Percentiles rank a stretch among this genome's conserved stretches.
phyloP scores from a whole-genome alignment of 2,797 vertebrate genomes.

The Dallia pectoralis region DNA sequence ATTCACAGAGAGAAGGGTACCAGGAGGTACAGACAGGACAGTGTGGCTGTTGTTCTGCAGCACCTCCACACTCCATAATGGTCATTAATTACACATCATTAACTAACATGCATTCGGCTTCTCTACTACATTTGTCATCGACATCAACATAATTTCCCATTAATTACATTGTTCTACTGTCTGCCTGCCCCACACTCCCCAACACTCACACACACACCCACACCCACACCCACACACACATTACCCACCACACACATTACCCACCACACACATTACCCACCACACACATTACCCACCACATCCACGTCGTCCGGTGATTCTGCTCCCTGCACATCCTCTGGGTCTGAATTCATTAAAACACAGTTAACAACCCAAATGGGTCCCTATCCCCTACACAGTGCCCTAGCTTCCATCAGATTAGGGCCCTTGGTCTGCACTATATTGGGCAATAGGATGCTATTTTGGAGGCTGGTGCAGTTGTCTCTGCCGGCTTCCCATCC shows the following conservation, averaged over 20 bases:
- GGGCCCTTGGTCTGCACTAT: background rate
- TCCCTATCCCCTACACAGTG: background rate
- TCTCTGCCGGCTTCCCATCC: slow-evolving; percentile 50
- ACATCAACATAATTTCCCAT: slow-evolving; percentile 62
- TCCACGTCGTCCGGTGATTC: slow-evolving; percentile 42
- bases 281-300: slow-evolving; percentile 40
- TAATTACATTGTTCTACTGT: slow-evolving; percentile 70
- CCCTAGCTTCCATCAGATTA: background rate
- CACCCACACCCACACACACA: slow-evolving; percentile 43
- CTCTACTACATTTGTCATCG: slow-evolving; percentile 74
- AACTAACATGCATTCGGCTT: slow-evolving; percentile 69
- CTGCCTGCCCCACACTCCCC: slow-evolving; percentile 27
- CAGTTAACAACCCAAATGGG: slow-evolving; percentile 21
- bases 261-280: slow-evolving; percentile 33
- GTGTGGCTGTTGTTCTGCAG: background rate
- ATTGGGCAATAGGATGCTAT: background rate
- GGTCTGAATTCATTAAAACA: slow-evolving; percentile 29
- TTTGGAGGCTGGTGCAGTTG: slow-evolving; percentile 46
- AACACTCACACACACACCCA: slow-evolving; percentile 36
- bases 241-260: slow-evolving; percentile 36
- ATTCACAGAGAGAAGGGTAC: background rate
- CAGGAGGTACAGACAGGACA: background rate
- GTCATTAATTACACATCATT: slow-evolving; percentile 78
- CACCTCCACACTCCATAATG: slow-evolving; percentile 50
- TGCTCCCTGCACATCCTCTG: slow-evolving; percentile 65